phyloP scores from a whole-genome alignment of 2,888 invertebrate genomes.

The Ichneumoninae sp. region DNA sequence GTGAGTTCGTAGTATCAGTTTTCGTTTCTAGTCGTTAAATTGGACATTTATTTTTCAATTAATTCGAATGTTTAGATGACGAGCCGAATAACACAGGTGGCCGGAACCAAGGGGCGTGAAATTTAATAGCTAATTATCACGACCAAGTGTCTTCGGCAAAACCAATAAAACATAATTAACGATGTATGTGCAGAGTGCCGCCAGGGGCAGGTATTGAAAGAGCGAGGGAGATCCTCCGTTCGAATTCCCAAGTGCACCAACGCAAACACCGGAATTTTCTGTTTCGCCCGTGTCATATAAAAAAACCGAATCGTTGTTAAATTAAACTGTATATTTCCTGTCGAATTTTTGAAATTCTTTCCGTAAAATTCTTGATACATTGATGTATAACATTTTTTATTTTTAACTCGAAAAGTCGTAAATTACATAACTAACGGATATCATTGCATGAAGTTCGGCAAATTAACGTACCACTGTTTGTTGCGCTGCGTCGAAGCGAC shows the following conservation, averaged over 20 bases:
- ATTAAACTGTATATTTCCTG: neutral
- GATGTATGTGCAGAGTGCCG: no score
- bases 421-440: neutral
- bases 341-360: neutral
- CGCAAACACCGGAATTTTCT: neutral
- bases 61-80: neutral
- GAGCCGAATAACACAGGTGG: neutral
- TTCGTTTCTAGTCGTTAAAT: neutral
- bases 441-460: neutral
- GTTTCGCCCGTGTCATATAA: neutral
- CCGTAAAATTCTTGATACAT: neutral
- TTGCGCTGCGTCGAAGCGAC: slow-evolving; percentile 4
- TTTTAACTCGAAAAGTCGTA: neutral
- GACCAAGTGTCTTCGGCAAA: neutral
- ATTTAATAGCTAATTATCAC: neutral
- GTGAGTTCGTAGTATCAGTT: neutral
- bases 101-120: neutral
- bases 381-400: neutral
- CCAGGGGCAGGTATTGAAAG: neutral
- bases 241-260: neutral
- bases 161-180: neutral
- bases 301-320: no score
- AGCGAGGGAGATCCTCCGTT: neutral
- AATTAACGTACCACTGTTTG: slow-evolving; percentile 19
- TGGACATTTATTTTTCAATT: neutral